Evolutionary conservation across 2,888 invertebrate species (phyloP), one percentile per base, ranked within the genome.

Genomic region (Crioceris asparagi): DNA sequence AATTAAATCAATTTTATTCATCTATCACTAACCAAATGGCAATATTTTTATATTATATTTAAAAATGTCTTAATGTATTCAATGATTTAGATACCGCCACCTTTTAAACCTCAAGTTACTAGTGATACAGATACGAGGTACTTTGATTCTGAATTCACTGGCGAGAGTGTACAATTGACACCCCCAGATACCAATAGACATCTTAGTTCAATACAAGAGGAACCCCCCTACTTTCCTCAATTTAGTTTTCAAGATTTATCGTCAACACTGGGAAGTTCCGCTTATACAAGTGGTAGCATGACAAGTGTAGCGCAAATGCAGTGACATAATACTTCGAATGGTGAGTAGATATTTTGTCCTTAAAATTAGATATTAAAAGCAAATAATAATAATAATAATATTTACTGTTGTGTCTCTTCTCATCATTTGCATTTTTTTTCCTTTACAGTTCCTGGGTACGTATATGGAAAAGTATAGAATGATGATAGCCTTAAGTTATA

Each of bases 141-240:
- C 71, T 98, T 98, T 68, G 97, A 97, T 69, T 83, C 88, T 44
- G 93, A 94, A 71, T 98, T 98, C 71, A 98, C 97, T 3, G 91
- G 91, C 44, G 94, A 96, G 69, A 84, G 90, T 55, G 93, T 97
- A 10, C 88, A 93, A 67, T 71, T 97, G 51, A 96, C 97, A 43
- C 97, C 96, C 39, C 94, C 94, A 16, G 90, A 87, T 61, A 72
- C 74, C 48, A 70, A 66, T 44, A 65, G 69, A 17, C 68, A 67
- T 11, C 66, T 79, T 25, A 71, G 70, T 46, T 74, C 76, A 53
- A 79, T 79, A 47, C 78, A 77, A 61, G 80, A 81, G 66, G 80
- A 81, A 56, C 75, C 77, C 48, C 75, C 77, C 48, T 68, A 72
- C 52, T 81, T 81, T 66, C 78, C 79, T 55, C 82, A 87, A 72